A percentile compares a stretch with the other conserved stretches of the same genome.
These are phyloP conservation scores for Marasmarcha lunaedactyla DNA, from an alignment of 2,888 invertebrate genomes.

Conservation along the genomic window DNA sequence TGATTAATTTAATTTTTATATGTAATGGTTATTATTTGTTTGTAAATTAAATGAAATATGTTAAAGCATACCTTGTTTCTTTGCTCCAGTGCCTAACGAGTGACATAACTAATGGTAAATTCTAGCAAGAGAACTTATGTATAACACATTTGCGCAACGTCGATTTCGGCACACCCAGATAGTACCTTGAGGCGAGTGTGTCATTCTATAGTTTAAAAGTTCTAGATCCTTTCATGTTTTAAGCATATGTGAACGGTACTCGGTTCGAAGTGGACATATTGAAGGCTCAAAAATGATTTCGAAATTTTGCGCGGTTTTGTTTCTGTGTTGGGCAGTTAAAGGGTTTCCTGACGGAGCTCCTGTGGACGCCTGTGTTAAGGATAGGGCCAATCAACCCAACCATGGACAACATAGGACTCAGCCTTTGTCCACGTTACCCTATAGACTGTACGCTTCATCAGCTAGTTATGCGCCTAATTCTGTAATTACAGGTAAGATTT, in stretches of 20 bases:
- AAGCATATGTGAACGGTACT: slow-evolving; percentile 51
- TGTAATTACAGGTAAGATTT: slow-evolving; percentile 73
- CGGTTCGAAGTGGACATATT: neutral
- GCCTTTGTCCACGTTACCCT: slow-evolving; percentile 73
- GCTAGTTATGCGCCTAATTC: slow-evolving; percentile 76
- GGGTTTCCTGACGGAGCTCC: slow-evolving; percentile 87
- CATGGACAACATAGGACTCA: slow-evolving; percentile 81
- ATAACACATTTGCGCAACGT: slow-evolving; percentile 24
- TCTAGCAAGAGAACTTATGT: too few relatives aligned
- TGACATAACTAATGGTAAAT: too few relatives aligned
- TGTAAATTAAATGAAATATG: too few relatives aligned
- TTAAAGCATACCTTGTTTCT: too few relatives aligned
- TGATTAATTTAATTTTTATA: too few relatives aligned
- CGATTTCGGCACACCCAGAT: slow-evolving; percentile 29
- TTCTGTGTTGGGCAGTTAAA: slow-evolving; percentile 40
- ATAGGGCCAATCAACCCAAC: slow-evolving; percentile 80
- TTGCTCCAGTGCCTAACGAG: too few relatives aligned
- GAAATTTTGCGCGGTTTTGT: slow-evolving; percentile 33
- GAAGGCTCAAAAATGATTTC: slow-evolving; percentile 27
- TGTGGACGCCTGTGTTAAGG: slow-evolving; percentile 83
- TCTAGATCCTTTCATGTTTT: slow-evolving; percentile 53
- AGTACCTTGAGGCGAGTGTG: neutral
- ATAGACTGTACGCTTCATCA: slow-evolving; percentile 74
- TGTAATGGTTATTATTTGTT: too few relatives aligned
- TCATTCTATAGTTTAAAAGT: neutral